Evolutionary conservation across 2,888 invertebrate species (phyloP).

Genomic region (Sepiola atlantica): DNA sequence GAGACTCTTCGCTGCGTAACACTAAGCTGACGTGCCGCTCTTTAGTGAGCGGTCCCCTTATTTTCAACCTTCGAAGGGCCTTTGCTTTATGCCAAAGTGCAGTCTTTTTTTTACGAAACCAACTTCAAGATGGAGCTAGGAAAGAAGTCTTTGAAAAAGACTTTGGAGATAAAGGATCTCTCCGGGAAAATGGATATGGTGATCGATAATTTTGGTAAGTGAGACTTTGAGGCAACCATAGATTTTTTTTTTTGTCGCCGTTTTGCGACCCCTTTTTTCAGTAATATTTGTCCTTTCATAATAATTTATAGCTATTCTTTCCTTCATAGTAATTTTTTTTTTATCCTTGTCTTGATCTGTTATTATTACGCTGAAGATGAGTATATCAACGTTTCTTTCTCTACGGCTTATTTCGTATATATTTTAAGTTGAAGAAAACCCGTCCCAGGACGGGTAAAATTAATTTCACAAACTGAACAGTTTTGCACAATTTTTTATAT

Average conservation of each 20-base stretch:
- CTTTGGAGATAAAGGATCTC: conserved; percentile 40
- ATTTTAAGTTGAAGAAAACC: no score
- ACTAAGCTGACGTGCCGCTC: not conserved
- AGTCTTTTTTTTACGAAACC: not conserved
- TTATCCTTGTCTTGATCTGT: no score
- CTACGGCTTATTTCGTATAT: no score
- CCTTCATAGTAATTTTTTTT: not conserved
- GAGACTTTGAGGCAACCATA: not conserved
- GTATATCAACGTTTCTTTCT: no score
- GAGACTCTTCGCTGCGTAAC: not conserved
- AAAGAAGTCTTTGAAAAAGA: conserved; percentile 37
- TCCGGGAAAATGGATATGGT: conserved; percentile 37
- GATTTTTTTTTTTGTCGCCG: not conserved
- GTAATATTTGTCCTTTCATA: no score
- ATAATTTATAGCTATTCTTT: not conserved
- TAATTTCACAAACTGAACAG: no score
- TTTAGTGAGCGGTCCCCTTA: not conserved
- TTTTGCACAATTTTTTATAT: no score
- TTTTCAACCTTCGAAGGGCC: not conserved
- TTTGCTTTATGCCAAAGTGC: conserved; percentile 11
- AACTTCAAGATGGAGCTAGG: conserved; percentile 35
- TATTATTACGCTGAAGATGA: no score
- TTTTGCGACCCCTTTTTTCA: no score
- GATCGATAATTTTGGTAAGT: conserved; percentile 45
- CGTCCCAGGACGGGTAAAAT: no score